Conservation (phyloP, 2,113 vertebrate species). For the Acanthochromis polyacanthus region DNA sequence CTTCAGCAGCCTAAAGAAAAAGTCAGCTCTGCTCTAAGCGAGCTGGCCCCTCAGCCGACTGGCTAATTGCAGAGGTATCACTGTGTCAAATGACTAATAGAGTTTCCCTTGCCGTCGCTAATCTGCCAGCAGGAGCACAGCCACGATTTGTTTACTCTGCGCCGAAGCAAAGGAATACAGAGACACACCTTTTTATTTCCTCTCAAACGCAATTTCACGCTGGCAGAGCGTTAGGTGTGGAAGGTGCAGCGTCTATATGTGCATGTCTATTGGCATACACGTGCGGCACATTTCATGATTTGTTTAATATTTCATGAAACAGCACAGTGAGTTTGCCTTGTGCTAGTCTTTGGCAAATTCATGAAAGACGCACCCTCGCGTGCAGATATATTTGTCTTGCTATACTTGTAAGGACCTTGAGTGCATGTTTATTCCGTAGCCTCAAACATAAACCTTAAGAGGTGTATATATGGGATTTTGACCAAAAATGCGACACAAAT, state of each 20-base stretch:
- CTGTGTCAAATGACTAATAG: constrained; percentile 79
- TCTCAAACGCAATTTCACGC: constrained; percentile 67
- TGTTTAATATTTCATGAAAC: constrained; percentile 52
- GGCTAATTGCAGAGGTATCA: constrained; percentile 78
- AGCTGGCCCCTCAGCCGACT: constrained; percentile 50
- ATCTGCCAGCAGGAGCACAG: constrained; percentile 72
- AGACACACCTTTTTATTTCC: constrained; percentile 68
- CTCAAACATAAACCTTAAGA: not conserved
- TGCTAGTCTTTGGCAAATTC: constrained; percentile 20
- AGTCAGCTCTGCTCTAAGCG: constrained; percentile 31
- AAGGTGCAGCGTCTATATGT: constrained; percentile 12
- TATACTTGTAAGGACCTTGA: not conserved
- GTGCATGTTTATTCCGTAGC: not conserved
- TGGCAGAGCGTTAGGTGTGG: constrained; percentile 37
- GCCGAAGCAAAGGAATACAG: constrained; percentile 56
- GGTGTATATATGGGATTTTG: too few species aligned
- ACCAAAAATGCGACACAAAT: too few species aligned
- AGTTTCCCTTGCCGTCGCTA: constrained; percentile 71
- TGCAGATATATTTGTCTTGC: not conserved
- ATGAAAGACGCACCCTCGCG: constrained; percentile 3
- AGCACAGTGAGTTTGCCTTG: not conserved
- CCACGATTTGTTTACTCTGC: constrained; percentile 74
- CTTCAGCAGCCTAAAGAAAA: constrained; percentile 43
- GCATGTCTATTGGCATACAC: constrained; percentile 13
- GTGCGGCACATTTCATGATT: constrained; percentile 22